Evolutionary conservation across 1,140 invertebrate species (phyloP), one percentile per base, ranked within the genome.

Genomic region (Atopsyche davidsoni): DNA sequence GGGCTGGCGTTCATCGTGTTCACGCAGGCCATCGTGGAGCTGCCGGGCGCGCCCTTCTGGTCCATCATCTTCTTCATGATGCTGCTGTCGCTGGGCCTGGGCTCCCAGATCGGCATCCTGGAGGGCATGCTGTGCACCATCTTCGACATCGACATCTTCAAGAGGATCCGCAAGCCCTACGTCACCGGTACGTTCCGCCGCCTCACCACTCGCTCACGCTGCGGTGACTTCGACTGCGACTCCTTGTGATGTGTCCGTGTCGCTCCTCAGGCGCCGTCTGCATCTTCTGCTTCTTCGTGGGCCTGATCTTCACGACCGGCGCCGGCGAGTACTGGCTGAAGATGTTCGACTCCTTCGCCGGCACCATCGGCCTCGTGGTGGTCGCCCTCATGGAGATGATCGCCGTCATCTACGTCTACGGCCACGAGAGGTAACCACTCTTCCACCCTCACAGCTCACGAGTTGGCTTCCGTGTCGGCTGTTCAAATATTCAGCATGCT

Each of bases 321-420:
- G 89, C 91, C 36, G 92, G 92, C 18, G 89, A 94, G 71, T 96
- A 96, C 68, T 95, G 92, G 92, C 78, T 96, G 10, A 89, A 87
- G 65, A 80, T 96, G 76, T 96, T 96, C 69, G 92, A 96, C 69
- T 89, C 89, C 7, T 96, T 94, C 72, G 91, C 92, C 47, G 92
- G 91, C 42, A 94, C 92, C 24, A 91, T 94, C 55, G 91, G 91
- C 0, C 77, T 96, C 18, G 91, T 96, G 4, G 80, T 93, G 24
- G 85, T 96, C 6, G 93, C 92, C 0, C 75, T 96, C 11, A 80
- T 94, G 64, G 92, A 96, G 75, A 89, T 91, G 77, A 72, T 96
- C 22, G 80, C 88, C 1, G 90, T 96, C 4, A 80, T 92, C 54
- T 95, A 89, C 69, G 79, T 96, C 23, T 96, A 95, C 62, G 92